phyloP scores from a whole-genome alignment of 2,888 invertebrate species.

The Xestia xanthographa region DNA sequence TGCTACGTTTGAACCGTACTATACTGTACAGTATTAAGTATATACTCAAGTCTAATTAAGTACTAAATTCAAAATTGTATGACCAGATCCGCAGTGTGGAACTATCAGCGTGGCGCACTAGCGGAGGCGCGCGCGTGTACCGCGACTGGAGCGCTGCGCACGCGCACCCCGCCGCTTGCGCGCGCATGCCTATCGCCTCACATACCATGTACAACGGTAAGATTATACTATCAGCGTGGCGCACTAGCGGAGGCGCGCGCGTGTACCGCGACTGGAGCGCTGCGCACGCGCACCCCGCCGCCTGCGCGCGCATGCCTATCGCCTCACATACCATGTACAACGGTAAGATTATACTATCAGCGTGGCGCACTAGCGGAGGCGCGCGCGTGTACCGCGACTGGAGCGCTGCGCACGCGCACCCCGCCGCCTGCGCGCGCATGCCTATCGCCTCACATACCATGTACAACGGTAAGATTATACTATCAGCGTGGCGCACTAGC shows the following conservation, averaged over 20 bases:
- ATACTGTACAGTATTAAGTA: too few relatives aligned
- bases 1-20: too few relatives aligned
- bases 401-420: slow-evolving; percentile 87
- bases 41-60: background rate
- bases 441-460: slow-evolving; percentile 79
- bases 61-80: background rate
- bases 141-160: slow-evolving; percentile 89
- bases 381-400: slow-evolving; percentile 91
- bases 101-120: slow-evolving; percentile 85
- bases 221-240: slow-evolving; percentile 83
- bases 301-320: slow-evolving; percentile 88
- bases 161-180: slow-evolving; percentile 89
- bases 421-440: slow-evolving; percentile 88
- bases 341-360: slow-evolving; percentile 73
- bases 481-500: slow-evolving; percentile 84
- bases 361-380: slow-evolving; percentile 82
- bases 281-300: slow-evolving; percentile 88
- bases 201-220: slow-evolving; percentile 64
- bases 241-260: slow-evolving; percentile 84
- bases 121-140: slow-evolving; percentile 88
- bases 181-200: slow-evolving; percentile 85
- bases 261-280: slow-evolving; percentile 91
- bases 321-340: slow-evolving; percentile 71
- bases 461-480: slow-evolving; percentile 52
- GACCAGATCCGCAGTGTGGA: slow-evolving; percentile 83